These are phyloP conservation scores for Mesaphorura yosii DNA, from an alignment of 1,140 invertebrate species.

Conservation along the genomic window DNA sequence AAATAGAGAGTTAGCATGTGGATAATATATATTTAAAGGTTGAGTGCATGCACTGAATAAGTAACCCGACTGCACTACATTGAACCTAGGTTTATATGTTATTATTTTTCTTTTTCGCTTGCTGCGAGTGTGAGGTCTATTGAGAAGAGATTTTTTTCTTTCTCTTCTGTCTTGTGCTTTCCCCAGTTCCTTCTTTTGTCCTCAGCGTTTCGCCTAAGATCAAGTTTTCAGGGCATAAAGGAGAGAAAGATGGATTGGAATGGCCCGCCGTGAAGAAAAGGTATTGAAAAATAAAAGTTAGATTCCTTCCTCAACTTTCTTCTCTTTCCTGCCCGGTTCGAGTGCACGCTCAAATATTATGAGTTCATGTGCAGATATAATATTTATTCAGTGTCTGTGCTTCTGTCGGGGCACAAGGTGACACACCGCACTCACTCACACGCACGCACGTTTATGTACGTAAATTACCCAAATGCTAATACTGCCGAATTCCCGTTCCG, in stretches of 20 bases:
- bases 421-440: not conserved
- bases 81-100: no score
- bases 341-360: not conserved
- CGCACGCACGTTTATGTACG: no score
- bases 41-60: not conserved
- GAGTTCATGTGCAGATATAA: no score
- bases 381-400: no score
- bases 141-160: not conserved
- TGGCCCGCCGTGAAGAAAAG: not conserved
- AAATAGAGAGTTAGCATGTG: no score
- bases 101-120: no score
- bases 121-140: not conserved
- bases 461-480: no score
- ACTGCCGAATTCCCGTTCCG: no score
- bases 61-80: not conserved
- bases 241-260: not conserved
- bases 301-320: not conserved
- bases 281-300: conserved; percentile 12
- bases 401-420: no score
- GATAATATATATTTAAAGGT: not conserved
- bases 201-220: no score
- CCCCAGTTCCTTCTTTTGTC: not conserved
- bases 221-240: conserved; percentile 11
- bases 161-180: not conserved
- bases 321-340: no score